A percentile compares a stretch with the other conserved stretches of the same genome.
phyloP scores from a whole-genome alignment of 2,888 invertebrate genomes.

The Drosophila incognita region DNA sequence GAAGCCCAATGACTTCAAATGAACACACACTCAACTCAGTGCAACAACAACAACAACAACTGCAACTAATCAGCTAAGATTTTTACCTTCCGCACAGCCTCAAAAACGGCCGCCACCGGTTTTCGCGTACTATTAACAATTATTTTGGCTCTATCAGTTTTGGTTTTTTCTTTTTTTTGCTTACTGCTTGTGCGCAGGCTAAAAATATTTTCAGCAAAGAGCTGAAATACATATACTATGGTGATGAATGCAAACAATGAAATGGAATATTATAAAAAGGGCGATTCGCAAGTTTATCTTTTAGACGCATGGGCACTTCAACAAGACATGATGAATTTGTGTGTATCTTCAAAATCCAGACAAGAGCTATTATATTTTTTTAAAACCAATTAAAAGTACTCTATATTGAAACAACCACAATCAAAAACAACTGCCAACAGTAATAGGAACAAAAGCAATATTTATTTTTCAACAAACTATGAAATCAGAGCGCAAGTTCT shows the following conservation, averaged over 20 bases:
- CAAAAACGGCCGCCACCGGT: conserved; percentile 28
- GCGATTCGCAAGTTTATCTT: not conserved
- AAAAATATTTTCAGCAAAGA: not conserved
- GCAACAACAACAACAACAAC: conserved; percentile 19
- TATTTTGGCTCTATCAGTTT: not conserved
- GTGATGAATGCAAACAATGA: not conserved
- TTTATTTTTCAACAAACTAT: conserved; percentile 13
- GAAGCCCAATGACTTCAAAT: conserved; percentile 23
- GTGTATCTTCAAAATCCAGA: not conserved
- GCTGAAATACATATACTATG: not conserved
- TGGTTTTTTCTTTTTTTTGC: conserved; percentile 4
- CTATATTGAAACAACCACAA: not conserved
- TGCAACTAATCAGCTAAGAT: conserved; percentile 63
- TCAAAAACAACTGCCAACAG: not conserved
- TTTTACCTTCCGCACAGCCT: conserved; percentile 67
- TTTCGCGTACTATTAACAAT: conserved; percentile 25
- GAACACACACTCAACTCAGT: conserved; percentile 50
- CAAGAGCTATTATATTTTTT: not conserved
- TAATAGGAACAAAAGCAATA: not conserved
- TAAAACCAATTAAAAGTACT: not conserved
- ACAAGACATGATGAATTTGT: not conserved
- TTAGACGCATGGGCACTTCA: not conserved
- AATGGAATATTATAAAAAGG: not conserved
- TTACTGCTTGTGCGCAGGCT: not conserved
- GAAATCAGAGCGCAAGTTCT: conserved; percentile 29